Conservation (phyloP, 2,113 vertebrate species). For the Elaphurus davidianus region DNA sequence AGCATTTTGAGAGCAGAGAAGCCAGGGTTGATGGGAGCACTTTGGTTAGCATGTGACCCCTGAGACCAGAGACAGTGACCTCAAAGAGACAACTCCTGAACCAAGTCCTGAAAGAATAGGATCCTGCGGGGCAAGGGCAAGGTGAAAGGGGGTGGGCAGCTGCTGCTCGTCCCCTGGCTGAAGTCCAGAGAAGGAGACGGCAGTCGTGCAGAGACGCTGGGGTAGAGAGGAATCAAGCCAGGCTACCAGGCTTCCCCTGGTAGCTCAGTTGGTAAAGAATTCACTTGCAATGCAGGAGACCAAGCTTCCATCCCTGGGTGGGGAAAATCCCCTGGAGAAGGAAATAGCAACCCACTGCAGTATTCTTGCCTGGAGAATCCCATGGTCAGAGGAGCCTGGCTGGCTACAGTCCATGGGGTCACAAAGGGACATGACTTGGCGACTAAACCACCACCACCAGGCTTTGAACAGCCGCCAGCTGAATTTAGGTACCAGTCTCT, state of each 20-base stretch:
- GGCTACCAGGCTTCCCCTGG: background rate
- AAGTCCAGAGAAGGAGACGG: background rate
- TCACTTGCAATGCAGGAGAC: background rate
- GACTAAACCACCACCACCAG: background rate
- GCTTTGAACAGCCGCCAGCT: background rate
- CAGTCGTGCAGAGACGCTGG: rapidly evolving
- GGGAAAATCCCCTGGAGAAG: background rate
- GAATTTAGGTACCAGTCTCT: background rate
- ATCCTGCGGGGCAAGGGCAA: background rate
- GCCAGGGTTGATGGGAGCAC: background rate
- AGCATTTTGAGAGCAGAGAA: background rate
- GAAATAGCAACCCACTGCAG: background rate
- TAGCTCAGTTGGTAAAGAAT: background rate
- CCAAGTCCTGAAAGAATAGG: background rate
- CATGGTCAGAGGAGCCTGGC: background rate
- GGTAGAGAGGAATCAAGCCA: background rate
- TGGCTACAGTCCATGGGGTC: background rate
- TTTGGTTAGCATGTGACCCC: background rate
- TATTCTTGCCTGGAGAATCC: background rate
- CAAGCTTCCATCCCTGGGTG: background rate
- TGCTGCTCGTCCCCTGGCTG: too few species aligned
- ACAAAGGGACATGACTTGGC: background rate
- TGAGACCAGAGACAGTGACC: background rate
- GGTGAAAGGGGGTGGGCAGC: background rate
- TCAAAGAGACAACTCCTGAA: background rate